Conservation (phyloP, 2,888 invertebrate species). For the Tricholauxania praeusta region DNA sequence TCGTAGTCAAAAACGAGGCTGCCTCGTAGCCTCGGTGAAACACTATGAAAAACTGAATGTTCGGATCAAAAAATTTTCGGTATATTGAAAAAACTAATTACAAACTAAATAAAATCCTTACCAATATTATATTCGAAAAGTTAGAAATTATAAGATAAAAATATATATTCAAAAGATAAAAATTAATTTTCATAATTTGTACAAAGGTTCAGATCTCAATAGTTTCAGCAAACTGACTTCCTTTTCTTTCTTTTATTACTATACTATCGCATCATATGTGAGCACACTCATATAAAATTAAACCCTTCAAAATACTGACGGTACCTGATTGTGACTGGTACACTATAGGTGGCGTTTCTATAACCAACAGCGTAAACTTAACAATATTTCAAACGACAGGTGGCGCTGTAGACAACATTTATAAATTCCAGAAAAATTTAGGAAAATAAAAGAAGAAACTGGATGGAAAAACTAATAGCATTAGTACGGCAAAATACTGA, state of each 20-base stretch:
- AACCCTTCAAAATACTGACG: not conserved
- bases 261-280: not conserved
- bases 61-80: too few relatives aligned
- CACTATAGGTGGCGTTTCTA: not conserved
- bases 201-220: too few relatives aligned
- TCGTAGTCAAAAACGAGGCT: too few relatives aligned
- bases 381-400: slow-evolving; percentile 27
- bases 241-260: not conserved
- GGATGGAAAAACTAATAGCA: slow-evolving; percentile 13
- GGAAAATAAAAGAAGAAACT: not conserved
- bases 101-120: too few relatives aligned
- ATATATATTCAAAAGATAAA: too few relatives aligned
- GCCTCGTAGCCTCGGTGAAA: too few relatives aligned
- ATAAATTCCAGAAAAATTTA: slow-evolving; percentile 18
- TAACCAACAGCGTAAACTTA: not conserved
- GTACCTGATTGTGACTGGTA: slow-evolving; percentile 29
- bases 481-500: not conserved
- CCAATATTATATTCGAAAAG: too few relatives aligned
- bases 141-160: too few relatives aligned
- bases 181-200: too few relatives aligned
- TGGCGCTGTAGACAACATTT: slow-evolving; percentile 30
- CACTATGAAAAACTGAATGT: too few relatives aligned
- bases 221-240: not conserved
- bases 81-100: too few relatives aligned
- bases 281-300: not conserved